These are phyloP conservation scores for Leucoraja erinaceus DNA, from an alignment of 2,113 vertebrate genomes.

Conservation along the genomic window DNA sequence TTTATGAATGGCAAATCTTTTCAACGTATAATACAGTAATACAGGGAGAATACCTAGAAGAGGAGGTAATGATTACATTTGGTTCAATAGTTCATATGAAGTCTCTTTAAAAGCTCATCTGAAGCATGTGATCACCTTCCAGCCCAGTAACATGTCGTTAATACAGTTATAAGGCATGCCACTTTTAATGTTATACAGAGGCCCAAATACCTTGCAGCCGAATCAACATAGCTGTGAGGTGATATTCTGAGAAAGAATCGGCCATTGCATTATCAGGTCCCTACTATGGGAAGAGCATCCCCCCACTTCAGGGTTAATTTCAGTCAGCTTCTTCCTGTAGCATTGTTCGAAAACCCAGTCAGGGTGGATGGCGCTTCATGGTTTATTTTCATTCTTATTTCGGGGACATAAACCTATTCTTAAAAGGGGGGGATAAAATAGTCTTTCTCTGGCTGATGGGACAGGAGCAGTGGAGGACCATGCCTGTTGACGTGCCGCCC, in stretches of 20 bases:
- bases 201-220: not conserved
- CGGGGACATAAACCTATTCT: not conserved
- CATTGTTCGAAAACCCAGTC: not conserved
- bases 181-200: not conserved
- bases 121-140: not conserved
- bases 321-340: too few species aligned
- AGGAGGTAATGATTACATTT: too few species aligned
- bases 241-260: not conserved
- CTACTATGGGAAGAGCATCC: too few species aligned
- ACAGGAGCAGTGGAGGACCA: not conserved
- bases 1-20: not conserved
- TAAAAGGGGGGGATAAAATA: not conserved
- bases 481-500: not conserved
- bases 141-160: not conserved
- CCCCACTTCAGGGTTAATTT: not conserved
- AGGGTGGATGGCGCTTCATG: not conserved
- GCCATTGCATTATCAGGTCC: not conserved
- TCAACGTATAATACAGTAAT: not conserved
- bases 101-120: not conserved
- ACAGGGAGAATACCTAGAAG: not conserved
- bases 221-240: not conserved
- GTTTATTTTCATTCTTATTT: not conserved
- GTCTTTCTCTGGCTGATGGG: not conserved
- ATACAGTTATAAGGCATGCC: not conserved
- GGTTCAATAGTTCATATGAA: not conserved